phyloP scores from a whole-genome alignment of 2,113 vertebrate species.

The Ictalurus punctatus region DNA sequence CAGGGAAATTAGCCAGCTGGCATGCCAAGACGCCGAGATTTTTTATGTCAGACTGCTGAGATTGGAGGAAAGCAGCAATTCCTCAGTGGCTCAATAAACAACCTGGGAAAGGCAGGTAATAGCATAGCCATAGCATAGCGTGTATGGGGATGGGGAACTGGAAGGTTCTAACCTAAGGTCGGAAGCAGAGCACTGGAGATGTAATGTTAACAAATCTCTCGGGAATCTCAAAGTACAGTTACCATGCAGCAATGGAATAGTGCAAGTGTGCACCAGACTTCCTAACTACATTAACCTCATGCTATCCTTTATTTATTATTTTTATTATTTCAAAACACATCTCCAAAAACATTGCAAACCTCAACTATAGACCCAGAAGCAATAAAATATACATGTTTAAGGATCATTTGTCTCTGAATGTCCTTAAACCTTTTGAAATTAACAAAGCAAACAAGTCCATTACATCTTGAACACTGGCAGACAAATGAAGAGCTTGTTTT shows the following conservation, averaged over 20 bases:
- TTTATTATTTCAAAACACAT: neutral
- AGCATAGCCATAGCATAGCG: slow-evolving; percentile 22
- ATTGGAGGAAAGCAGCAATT: slow-evolving; percentile 44
- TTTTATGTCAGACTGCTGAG: slow-evolving; percentile 54
- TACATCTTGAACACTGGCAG: slow-evolving; percentile 1
- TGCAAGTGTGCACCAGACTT: slow-evolving; percentile 23
- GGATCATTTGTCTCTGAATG: neutral
- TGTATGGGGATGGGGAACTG: neutral
- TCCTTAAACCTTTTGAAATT: neutral
- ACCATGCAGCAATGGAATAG: slow-evolving; percentile 25
- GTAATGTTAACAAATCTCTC: slow-evolving; percentile 45
- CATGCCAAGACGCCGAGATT: slow-evolving; percentile 35
- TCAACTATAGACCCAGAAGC: neutral
- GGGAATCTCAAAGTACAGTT: slow-evolving; percentile 36
- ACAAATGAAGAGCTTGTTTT: slow-evolving; percentile 14
- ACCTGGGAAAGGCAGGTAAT: slow-evolving; percentile 44
- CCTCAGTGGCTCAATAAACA: slow-evolving; percentile 50
- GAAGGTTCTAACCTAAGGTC: slow-evolving; percentile 38
- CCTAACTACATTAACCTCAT: slow-evolving; percentile 13
- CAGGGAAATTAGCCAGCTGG: slow-evolving; percentile 56
- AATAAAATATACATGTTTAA: neutral
- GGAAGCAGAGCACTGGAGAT: slow-evolving; percentile 19
- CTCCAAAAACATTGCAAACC: neutral
- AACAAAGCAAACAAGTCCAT: neutral
- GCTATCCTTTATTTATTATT: neutral